Conservation (phyloP, 2,888 invertebrate species). For the Dryococelus australis region DNA sequence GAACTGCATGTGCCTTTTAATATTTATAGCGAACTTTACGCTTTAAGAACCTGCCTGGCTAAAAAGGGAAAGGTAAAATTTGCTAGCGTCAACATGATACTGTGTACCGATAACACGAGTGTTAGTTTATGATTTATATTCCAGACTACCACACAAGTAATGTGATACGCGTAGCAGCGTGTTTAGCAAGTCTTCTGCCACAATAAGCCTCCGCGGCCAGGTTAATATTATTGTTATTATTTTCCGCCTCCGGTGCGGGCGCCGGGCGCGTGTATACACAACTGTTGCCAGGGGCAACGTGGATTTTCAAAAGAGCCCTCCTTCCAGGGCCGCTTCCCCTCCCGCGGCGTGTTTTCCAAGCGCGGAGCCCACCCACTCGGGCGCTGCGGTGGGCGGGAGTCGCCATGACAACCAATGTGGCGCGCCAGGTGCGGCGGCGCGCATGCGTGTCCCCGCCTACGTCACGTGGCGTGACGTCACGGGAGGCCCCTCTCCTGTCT, state of each 20-base stretch:
- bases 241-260: slow-evolving; percentile 16
- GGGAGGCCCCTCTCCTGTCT: not conserved
- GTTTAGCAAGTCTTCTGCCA: slow-evolving; percentile 6
- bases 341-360: not conserved
- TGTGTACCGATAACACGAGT: not conserved
- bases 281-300: slow-evolving; percentile 10
- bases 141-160: not conserved
- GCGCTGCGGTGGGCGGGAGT: slow-evolving; percentile 37
- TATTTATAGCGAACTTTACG: not conserved
- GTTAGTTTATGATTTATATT: not conserved
- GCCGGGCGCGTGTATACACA: slow-evolving; percentile 16
- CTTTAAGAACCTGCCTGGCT: not conserved
- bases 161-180: not conserved
- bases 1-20: not conserved
- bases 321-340: not conserved
- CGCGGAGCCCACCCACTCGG: slow-evolving; percentile 12
- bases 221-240: slow-evolving; percentile 4
- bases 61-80: not conserved
- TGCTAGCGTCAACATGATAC: not conserved
- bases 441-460: slow-evolving; percentile 41
- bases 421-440: slow-evolving; percentile 31
- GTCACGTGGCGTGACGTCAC: slow-evolving; percentile 39
- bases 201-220: slow-evolving; percentile 9
- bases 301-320: slow-evolving; percentile 17
- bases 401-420: slow-evolving; percentile 44